Conservation (phyloP, 2,797 vertebrate species). For the Tragelaphus oryx region DNA sequence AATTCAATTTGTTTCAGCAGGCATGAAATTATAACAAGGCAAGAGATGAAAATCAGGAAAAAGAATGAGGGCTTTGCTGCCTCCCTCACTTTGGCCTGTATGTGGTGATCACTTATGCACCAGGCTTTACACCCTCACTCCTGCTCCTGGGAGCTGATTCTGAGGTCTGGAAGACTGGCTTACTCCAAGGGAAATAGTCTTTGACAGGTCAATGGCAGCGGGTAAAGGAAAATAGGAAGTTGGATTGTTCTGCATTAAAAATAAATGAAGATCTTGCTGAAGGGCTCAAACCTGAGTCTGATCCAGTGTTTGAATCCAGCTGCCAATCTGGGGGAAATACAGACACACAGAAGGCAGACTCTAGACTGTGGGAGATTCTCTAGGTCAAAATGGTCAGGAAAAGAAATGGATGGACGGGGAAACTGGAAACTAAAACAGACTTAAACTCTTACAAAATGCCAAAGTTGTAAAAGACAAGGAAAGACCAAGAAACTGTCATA, state of each 20-base stretch:
- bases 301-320: conserved; percentile 17
- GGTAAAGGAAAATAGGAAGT: background rate
- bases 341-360: background rate
- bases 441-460: conserved; percentile 21
- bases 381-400: background rate
- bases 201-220: background rate
- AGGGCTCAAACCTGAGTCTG: background rate
- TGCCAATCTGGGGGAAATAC: background rate
- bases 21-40: background rate
- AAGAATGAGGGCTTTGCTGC: background rate
- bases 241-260: background rate
- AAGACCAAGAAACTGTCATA: background rate
- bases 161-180: background rate
- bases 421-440: background rate
- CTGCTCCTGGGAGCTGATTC: background rate
- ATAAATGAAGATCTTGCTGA: background rate
- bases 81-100: background rate
- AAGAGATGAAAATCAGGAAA: background rate
- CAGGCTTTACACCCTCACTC: background rate
- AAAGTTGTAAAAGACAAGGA: background rate
- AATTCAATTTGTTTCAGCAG: background rate
- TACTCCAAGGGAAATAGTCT: background rate
- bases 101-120: background rate
- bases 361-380: background rate
- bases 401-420: background rate